Evolutionary conservation across 2,113 vertebrate species (phyloP), one percentile per base, ranked within the genome.

Genomic region (Sialia sialis): DNA sequence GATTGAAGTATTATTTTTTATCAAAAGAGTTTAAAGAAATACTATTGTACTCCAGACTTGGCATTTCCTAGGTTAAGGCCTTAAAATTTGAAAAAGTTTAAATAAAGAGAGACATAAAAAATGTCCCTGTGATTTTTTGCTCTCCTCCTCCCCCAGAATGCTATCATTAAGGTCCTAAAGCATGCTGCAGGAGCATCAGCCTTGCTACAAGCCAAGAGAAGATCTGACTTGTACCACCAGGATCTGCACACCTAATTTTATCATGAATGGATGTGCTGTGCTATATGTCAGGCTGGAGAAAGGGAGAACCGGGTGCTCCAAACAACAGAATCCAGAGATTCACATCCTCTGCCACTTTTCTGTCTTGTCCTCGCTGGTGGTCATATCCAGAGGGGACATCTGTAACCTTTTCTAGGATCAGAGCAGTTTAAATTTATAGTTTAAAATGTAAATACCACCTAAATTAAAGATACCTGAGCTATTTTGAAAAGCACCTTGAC

Each of bases 251-350:
- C 8, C 7, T 36, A 38, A 41, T 78, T 7, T 10, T 23, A 46
- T 43, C 13, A 14, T 9, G 17, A 52, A 4, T 1, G 0, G 11
- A 10, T n/a, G 10, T 2, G 1, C 46, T 51, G 44, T 46, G 10
- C 16, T 68, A 3, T 36, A 8, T 38, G 12, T 51, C 17, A 60
- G 7, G 11, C 18, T 48, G 29, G 16, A 52, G 16, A 44, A 76
- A 68, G 6, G 30, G 5, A 73, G 27, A 63, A 49, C 11, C 13
- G 44, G 7, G 11, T 34, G 6, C 13, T 94, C 10, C 25, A 38
- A 77, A 64, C 7, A 84, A 23, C 21, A 62, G 39, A 86, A 76
- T 4, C 6, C 22, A 83, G 11, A 56, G 7, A 72, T 17, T 74
- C n/a, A 22, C 16, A 43, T 30, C 11, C 41, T 88, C 11, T 11